Evolutionary conservation across 2,888 invertebrate genomes (phyloP).

Genomic region (Julus scanicus): DNA sequence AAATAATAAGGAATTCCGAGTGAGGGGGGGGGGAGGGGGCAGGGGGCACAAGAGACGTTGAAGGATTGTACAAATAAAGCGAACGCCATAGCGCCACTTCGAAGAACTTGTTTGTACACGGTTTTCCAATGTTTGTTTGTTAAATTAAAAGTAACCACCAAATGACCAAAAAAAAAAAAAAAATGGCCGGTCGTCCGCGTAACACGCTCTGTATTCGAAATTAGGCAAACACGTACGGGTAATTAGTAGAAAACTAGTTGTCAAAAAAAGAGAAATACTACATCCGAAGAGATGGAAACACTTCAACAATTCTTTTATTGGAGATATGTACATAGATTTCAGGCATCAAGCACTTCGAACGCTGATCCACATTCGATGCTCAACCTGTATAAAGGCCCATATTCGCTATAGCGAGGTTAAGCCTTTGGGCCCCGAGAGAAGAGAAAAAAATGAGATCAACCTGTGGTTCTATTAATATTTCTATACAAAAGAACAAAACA

Average conservation of each 20-base stretch:
- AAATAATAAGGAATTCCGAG: neutral
- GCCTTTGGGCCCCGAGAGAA: neutral
- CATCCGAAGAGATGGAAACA: neutral
- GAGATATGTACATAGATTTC: neutral
- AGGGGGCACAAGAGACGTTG: neutral
- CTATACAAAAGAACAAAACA: conserved; percentile 6
- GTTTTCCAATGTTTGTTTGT: neutral
- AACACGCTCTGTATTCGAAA: neutral
- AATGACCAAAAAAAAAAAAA: neutral
- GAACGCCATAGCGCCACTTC: conserved; percentile 9
- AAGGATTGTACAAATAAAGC: neutral
- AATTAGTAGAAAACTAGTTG: neutral
- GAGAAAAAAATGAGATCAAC: neutral
- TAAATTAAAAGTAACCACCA: neutral
- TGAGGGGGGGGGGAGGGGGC: neutral
- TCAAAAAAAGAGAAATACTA: neutral
- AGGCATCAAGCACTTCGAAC: neutral
- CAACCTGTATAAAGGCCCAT: too few relatives aligned
- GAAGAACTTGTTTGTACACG: conserved; percentile 28
- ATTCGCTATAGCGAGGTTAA: neutral
- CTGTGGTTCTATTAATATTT: neutral
- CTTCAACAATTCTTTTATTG: conserved; percentile 18
- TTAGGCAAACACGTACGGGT: neutral
- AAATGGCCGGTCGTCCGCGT: neutral
- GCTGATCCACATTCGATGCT: neutral